Percentiles rank a stretch among this genome's conserved stretches.
Evolutionary conservation across 2,888 invertebrate genomes (phyloP).

Genomic region (Helobdella robusta): DNA sequence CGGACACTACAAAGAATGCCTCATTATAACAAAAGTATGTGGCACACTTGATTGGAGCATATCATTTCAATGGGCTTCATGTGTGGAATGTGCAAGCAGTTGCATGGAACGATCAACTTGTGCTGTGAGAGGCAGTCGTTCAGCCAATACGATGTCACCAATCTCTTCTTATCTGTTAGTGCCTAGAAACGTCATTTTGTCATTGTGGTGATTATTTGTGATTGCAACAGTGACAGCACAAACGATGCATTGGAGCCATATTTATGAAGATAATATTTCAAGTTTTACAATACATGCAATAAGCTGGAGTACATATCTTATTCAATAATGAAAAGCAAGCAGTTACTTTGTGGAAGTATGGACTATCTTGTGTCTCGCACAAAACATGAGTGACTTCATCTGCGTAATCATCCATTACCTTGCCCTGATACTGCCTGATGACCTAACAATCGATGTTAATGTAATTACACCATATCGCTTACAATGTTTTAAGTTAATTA

Average conservation of each 20-base stretch:
- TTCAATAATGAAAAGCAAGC: too few species aligned
- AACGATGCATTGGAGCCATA: too few species aligned
- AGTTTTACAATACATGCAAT: too few species aligned
- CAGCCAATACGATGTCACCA: slow-evolving; percentile 78
- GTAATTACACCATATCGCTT: too few species aligned
- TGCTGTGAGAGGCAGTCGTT: slow-evolving; percentile 78
- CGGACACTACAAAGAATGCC: too few species aligned
- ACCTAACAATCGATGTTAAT: slow-evolving; percentile 46
- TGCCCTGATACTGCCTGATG: slow-evolving; percentile 73
- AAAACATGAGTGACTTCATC: slow-evolving; percentile 81
- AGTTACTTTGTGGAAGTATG: slow-evolving; percentile 75
- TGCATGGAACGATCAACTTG: slow-evolving; percentile 82
- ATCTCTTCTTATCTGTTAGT: slow-evolving; percentile 59
- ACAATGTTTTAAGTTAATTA: too few species aligned
- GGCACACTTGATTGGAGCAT: slow-evolving; percentile 51
- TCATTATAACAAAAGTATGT: too few species aligned
- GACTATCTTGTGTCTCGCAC: slow-evolving; percentile 79
- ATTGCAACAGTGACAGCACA: too few species aligned
- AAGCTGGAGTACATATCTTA: too few species aligned
- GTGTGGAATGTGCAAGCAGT: slow-evolving; percentile 79
- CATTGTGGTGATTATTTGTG: not conserved
- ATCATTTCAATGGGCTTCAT: slow-evolving; percentile 48
- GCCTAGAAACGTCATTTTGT: slow-evolving; percentile 48
- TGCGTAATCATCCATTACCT: slow-evolving; percentile 76
- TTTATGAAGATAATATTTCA: too few species aligned